Conservation (phyloP, 2,888 invertebrate genomes). For the Baccha elongata region DNA sequence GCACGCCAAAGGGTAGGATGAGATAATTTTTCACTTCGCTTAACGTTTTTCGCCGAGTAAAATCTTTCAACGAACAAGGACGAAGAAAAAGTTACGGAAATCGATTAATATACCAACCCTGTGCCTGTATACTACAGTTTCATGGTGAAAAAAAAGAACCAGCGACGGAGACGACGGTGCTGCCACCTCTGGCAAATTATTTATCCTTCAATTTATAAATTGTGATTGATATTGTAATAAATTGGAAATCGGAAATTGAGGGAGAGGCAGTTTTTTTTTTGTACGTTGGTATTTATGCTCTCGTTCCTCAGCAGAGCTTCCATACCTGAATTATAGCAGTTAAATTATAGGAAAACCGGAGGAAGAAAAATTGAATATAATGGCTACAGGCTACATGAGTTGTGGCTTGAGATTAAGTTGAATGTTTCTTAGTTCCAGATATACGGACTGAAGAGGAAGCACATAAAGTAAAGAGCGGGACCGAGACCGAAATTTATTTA, state of each 20-base stretch:
- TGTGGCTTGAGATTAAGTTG: constrained; percentile 65
- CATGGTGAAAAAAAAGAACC: neutral
- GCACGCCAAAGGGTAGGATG: neutral
- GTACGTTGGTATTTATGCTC: neutral
- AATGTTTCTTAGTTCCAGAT: constrained; percentile 41
- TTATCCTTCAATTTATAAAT: constrained; percentile 71
- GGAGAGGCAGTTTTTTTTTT: constrained; percentile 14
- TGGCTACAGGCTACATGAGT: constrained; percentile 59
- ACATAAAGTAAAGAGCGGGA: neutral
- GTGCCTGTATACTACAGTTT: neutral
- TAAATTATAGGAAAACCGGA: constrained; percentile 45
- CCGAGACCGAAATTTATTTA: constrained; percentile 58
- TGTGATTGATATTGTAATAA: constrained; percentile 73
- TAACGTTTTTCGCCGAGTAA: constrained; percentile 25
- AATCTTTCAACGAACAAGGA: constrained; percentile 36
- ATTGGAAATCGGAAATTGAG: constrained; percentile 68
- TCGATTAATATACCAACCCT: constrained; percentile 60
- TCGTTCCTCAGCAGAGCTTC: neutral
- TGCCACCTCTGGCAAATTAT: constrained; percentile 58
- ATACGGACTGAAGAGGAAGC: neutral
- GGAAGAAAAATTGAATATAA: constrained; percentile 59
- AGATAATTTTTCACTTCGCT: constrained; percentile 64
- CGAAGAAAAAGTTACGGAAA: constrained; percentile 42
- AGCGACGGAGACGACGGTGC: neutral
- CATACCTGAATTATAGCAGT: constrained; percentile 55